These are phyloP conservation scores for Jordanella pulchra DNA, from an alignment of 2,797 vertebrate species.

Conservation along the genomic window DNA sequence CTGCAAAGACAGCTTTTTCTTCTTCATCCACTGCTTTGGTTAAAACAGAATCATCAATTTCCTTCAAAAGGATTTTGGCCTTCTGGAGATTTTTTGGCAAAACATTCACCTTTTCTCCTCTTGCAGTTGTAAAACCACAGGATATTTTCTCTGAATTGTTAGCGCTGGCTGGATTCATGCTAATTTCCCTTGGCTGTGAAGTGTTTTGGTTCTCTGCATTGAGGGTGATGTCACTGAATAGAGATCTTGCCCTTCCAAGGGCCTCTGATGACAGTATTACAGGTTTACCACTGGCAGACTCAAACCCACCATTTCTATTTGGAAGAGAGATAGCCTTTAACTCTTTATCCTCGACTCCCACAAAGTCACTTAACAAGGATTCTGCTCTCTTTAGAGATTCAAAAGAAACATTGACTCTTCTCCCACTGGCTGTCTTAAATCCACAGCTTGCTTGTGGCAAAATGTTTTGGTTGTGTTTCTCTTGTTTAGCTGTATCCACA, in stretches of 20 bases:
- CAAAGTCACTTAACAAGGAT: constrained; percentile 54
- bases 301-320: constrained; percentile 61
- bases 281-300: constrained; percentile 80
- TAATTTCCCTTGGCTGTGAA: constrained; percentile 12
- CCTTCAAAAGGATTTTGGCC: constrained; percentile 44
- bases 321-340: constrained; percentile 1
- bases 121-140: constrained; percentile 49
- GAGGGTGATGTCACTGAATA: constrained; percentile 75
- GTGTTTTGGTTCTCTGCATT: constrained; percentile 7
- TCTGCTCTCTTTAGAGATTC: constrained; percentile 82
- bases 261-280: constrained; percentile 78
- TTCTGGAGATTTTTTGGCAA: constrained; percentile 42
- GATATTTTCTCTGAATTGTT: constrained; percentile 8
- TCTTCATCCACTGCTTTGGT: constrained; percentile 23
- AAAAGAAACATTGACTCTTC: constrained; percentile 78
- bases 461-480: constrained; percentile 46
- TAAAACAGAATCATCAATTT: constrained; percentile 29
- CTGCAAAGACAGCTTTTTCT: constrained; percentile 23
- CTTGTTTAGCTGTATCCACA: constrained; percentile 20
- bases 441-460: constrained; percentile 55
- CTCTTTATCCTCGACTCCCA: constrained; percentile 19
- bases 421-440: constrained; percentile 80
- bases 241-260: constrained; percentile 75
- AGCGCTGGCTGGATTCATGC: not conserved
- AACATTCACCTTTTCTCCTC: constrained; percentile 44